Percentiles rank a stretch among this genome's conserved stretches.
Conservation (phyloP, 2,888 invertebrate species). For the Ceramica pisi region DNA sequence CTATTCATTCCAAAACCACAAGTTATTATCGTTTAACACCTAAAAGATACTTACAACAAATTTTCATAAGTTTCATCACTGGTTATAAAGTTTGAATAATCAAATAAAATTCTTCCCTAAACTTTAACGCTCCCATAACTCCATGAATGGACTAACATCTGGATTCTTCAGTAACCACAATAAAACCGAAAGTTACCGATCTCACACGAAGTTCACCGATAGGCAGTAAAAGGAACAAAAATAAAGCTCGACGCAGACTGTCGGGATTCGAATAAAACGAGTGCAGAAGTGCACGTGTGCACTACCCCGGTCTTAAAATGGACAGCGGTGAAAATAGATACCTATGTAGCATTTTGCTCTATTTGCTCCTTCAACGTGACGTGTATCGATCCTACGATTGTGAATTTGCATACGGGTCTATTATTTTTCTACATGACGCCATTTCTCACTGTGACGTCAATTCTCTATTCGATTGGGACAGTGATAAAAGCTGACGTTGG, state of each 20-base stretch:
- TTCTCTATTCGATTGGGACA: conserved; percentile 19
- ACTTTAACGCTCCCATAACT: conserved; percentile 61
- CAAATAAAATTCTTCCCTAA: conserved; percentile 57
- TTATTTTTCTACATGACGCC: conserved; percentile 35
- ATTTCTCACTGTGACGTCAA: conserved; percentile 26
- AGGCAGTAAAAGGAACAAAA: conserved; percentile 78
- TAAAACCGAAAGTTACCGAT: conserved; percentile 74
- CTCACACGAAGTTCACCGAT: conserved; percentile 83
- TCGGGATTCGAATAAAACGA: conserved; percentile 71
- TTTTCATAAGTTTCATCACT: conserved; percentile 41
- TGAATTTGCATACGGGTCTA: conserved; percentile 25
- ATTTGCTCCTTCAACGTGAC: conserved; percentile 32
- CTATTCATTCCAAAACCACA: conserved; percentile 10
- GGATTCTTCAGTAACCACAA: conserved; percentile 71
- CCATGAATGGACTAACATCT: conserved; percentile 73
- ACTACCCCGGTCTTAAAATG: conserved; percentile 59
- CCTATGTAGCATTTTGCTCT: conserved; percentile 47
- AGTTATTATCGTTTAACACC: conserved; percentile 45
- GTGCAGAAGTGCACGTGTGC: conserved; percentile 65
- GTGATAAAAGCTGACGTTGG: conserved; percentile 21
- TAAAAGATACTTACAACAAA: conserved; percentile 41
- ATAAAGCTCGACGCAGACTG: conserved; percentile 70
- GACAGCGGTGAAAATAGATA: conserved; percentile 57
- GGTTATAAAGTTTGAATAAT: conserved; percentile 45
- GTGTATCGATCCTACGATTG: conserved; percentile 14